Percentiles rank a stretch among this genome's conserved stretches.
These are phyloP conservation scores for Pilophorus perplexus DNA, from an alignment of 2,888 invertebrate species.

Conservation along the genomic window DNA sequence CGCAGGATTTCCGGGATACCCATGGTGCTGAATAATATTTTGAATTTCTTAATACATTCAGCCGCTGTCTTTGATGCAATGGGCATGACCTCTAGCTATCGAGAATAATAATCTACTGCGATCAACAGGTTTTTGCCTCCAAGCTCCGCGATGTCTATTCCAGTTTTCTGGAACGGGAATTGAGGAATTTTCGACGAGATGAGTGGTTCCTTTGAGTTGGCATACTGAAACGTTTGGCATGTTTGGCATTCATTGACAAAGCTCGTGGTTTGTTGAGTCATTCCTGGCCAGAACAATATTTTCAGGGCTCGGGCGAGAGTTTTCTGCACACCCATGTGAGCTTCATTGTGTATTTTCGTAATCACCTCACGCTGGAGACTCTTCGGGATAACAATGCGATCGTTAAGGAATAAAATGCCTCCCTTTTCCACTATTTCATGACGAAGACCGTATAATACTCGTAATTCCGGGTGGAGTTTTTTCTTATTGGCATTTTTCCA, in stretches of 20 bases:
- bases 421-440: conserved; percentile 11
- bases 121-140: too few relatives aligned
- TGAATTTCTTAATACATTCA: too few relatives aligned
- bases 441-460: conserved; percentile 19
- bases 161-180: too few relatives aligned
- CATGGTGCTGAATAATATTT: too few relatives aligned
- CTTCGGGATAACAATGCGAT: conserved; percentile 18
- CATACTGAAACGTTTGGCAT: too few relatives aligned
- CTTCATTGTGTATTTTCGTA: conserved; percentile 8
- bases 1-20: too few relatives aligned
- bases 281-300: conserved; percentile 20
- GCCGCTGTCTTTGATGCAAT: too few relatives aligned
- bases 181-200: not conserved
- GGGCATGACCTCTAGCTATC: too few relatives aligned
- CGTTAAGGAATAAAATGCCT: conserved; percentile 22
- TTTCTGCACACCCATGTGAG: conserved; percentile 24
- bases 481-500: conserved; percentile 18
- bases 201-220: conserved; percentile 12
- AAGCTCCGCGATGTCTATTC: too few relatives aligned
- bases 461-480: conserved; percentile 8
- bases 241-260: too few relatives aligned
- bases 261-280: not conserved
- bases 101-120: too few relatives aligned
- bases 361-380: conserved; percentile 1
- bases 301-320: conserved; percentile 5